phyloP scores from a whole-genome alignment of 2,797 vertebrate species.

The Pipistrellus kuhlii region DNA sequence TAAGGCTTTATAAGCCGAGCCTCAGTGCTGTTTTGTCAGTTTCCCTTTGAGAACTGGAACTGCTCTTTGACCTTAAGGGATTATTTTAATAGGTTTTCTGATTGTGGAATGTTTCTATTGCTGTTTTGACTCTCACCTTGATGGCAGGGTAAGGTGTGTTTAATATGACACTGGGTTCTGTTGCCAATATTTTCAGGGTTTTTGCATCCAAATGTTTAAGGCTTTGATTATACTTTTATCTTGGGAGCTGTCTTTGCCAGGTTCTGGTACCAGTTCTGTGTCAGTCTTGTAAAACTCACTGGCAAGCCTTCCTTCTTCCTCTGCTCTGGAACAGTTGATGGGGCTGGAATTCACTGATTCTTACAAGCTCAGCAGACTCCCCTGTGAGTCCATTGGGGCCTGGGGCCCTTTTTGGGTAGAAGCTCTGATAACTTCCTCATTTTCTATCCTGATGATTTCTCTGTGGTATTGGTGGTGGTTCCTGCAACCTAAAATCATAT shows the following conservation, averaged over 20 bases:
- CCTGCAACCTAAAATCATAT: not conserved
- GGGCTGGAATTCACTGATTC: not conserved
- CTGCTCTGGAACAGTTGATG: not conserved
- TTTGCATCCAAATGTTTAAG: not conserved
- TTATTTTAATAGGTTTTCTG: not conserved
- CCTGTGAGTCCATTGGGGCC: not conserved
- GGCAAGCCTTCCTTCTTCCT: not conserved
- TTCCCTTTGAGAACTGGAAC: not conserved
- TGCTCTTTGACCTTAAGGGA: not conserved
- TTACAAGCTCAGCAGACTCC: not conserved
- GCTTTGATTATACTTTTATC: not conserved
- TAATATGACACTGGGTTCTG: not conserved
- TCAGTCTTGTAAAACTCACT: not conserved
- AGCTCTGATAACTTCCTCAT: not conserved
- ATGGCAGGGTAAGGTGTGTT: rapidly evolving
- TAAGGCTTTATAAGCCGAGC: not conserved
- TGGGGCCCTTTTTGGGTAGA: not conserved
- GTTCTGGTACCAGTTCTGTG: not conserved
- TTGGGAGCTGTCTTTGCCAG: not conserved
- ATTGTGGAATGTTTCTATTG: not conserved
- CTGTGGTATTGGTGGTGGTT: not conserved
- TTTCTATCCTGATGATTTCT: not conserved
- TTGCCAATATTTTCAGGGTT: not conserved
- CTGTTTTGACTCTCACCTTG: not conserved
- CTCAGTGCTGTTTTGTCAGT: not conserved